Base-by-base conservation (phyloP, 2,888 invertebrate genomes). In the Drosophila affinis region DNA sequence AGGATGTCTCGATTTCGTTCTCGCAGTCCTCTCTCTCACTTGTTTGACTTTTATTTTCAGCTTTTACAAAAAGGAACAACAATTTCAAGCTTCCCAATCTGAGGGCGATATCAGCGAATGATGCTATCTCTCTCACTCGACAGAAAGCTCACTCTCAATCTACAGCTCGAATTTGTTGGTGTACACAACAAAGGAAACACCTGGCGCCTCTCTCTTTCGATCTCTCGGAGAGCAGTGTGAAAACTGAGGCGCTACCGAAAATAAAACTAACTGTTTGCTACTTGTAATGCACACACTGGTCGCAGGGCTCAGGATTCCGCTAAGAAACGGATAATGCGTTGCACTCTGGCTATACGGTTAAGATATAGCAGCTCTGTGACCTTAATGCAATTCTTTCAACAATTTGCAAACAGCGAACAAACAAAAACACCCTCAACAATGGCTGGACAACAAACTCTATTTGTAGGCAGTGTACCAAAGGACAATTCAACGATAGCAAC, bases 351-450 rank as follows among this genome's bases (percentile, higher is more conserved):
- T 59, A 39, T 39, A 39, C 39, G 48, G 24, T 10, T 52, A 51
- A 67, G 21, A 12, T 21, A 46, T 39, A 56, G 48, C 68, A 61
- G 68, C 34, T 57, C 70, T 44, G 45, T 53, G 56, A 90, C 91
- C 91, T 91, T 91, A 89, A 90, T 91, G 90, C 91, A 86, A 91
- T 91, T 91, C 89, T 90, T 88, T 90, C 85, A 90, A 91, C 91
- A 90, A 91, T 91, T 91, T 86, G 91, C 91, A 91, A 91, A 90
- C 91, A 90, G 90, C 88, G 88, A 89, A 89, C 91, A 91, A 91
- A 90, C 81, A 76, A 82, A 81, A 27, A 81, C 75, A 81, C 90
- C 90, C 90, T 90, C 90, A 81, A 86, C 78, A 79, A 77, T 87
- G 67, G 53, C 60, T 75, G 48, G 58, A 57, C 51, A 57, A 72